These are phyloP conservation scores for Poeciliopsis prolifica DNA, from an alignment of 2,113 vertebrate genomes.

Conservation along the genomic window DNA sequence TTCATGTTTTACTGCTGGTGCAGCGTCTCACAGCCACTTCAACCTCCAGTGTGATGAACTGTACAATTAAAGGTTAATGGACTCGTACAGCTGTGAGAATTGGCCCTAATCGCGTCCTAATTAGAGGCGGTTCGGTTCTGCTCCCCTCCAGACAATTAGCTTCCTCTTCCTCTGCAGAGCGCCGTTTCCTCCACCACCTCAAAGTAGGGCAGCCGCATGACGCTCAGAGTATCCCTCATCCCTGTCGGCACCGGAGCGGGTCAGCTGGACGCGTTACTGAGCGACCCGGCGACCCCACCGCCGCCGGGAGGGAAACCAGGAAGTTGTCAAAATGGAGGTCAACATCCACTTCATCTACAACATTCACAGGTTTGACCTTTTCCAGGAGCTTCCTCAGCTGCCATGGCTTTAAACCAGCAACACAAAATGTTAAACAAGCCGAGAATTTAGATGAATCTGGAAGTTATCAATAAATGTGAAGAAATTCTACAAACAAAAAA, in stretches of 20 bases:
- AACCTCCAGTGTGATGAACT: conserved; percentile 53
- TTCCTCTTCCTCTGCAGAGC: conserved; percentile 10
- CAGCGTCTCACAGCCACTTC: conserved; percentile 6
- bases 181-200: background rate
- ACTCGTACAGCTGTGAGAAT: conserved; percentile 63
- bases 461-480: background rate
- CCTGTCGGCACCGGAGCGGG: conserved; percentile 14
- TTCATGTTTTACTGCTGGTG: background rate
- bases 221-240: conserved; percentile 38
- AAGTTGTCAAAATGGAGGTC: background rate
- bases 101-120: conserved; percentile 61
- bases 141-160: conserved; percentile 49
- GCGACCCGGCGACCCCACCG: conserved; percentile 1
- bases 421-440: no score
- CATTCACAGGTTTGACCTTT: background rate
- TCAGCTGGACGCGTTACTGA: conserved; percentile 27
- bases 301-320: background rate
- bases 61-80: conserved; percentile 68
- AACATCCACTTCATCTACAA: background rate
- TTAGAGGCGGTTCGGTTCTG: conserved; percentile 61
- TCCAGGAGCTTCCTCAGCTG: background rate
- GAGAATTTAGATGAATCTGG: background rate
- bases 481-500: background rate
- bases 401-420: background rate
- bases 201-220: conserved; percentile 47